These are phyloP conservation scores for Micropterix aruncella DNA, from an alignment of 2,888 invertebrate genomes.

Conservation along the genomic window DNA sequence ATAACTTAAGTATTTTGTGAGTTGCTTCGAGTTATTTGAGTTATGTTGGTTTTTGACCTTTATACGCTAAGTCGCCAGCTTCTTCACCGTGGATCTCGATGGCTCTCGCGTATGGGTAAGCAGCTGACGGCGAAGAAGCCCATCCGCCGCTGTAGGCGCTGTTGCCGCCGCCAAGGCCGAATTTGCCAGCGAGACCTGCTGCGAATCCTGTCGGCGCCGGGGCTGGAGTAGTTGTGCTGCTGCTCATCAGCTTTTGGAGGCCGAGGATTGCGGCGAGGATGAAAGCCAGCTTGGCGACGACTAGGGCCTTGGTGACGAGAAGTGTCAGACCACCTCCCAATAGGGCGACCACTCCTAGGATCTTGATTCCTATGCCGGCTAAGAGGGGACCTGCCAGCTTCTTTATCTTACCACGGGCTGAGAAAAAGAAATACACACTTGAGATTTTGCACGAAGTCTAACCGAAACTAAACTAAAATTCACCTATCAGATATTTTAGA, in stretches of 20 bases:
- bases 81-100: slow-evolving; percentile 28
- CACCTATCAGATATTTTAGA: too few relatives aligned
- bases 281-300: slow-evolving; percentile 67
- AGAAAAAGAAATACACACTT: too few relatives aligned
- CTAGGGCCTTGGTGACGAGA: slow-evolving; percentile 60
- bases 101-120: slow-evolving; percentile 33
- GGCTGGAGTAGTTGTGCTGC: slow-evolving; percentile 30
- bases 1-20: too few relatives aligned
- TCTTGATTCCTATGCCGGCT: slow-evolving; percentile 54
- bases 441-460: too few relatives aligned
- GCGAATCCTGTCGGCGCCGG: slow-evolving; percentile 13
- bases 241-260: slow-evolving; percentile 50
- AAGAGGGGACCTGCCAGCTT: slow-evolving; percentile 54
- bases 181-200: slow-evolving; percentile 11
- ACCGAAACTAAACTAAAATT: too few relatives aligned
- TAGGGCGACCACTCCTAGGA: slow-evolving; percentile 55
- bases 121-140: slow-evolving; percentile 16
- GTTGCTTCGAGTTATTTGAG: slow-evolving; percentile 12
- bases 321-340: slow-evolving; percentile 58
- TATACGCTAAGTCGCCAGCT: slow-evolving; percentile 58
- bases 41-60: slow-evolving; percentile 42
- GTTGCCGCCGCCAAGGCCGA: slow-evolving; percentile 5
- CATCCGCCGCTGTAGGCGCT: not conserved
- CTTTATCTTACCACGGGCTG: slow-evolving; percentile 67
- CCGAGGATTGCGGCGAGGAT: slow-evolving; percentile 56